A percentile compares a stretch with the other conserved stretches of the same genome.
Conservation (phyloP, 2,113 vertebrate genomes). For the Xiphias gladius region DNA sequence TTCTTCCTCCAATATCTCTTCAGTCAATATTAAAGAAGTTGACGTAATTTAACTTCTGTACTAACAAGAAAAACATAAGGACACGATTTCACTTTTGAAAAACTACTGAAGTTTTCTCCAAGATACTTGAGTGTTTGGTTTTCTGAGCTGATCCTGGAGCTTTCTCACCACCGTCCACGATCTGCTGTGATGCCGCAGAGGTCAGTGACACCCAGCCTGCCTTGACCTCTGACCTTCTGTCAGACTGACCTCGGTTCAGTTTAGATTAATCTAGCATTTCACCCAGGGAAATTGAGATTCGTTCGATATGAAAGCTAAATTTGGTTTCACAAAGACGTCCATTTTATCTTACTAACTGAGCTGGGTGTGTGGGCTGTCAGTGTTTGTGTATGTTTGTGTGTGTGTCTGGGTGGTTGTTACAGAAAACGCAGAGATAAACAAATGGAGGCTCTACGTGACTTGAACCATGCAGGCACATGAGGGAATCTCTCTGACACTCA, state of each 20-base stretch:
- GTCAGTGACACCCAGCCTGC: background rate
- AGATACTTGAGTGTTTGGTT: background rate
- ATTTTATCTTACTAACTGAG: background rate
- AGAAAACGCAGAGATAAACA: slow-evolving; percentile 46
- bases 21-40: too few species aligned
- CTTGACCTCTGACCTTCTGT: background rate
- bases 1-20: background rate
- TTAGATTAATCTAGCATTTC: slow-evolving; percentile 14
- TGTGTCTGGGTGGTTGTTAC: slow-evolving; percentile 25
- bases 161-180: background rate
- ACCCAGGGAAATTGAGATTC: background rate
- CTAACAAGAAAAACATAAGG: background rate
- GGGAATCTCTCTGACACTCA: background rate
- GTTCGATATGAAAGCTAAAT: background rate
- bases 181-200: background rate
- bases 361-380: background rate
- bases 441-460: slow-evolving; percentile 60
- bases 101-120: background rate
- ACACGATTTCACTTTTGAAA: background rate
- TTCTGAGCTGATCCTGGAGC: background rate
- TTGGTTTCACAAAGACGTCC: background rate
- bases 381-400: background rate
- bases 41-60: too few species aligned
- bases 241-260: background rate
- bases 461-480: slow-evolving; percentile 32